Evolutionary conservation across 2,113 vertebrate species (phyloP).

Genomic region (Globicephala melas): DNA sequence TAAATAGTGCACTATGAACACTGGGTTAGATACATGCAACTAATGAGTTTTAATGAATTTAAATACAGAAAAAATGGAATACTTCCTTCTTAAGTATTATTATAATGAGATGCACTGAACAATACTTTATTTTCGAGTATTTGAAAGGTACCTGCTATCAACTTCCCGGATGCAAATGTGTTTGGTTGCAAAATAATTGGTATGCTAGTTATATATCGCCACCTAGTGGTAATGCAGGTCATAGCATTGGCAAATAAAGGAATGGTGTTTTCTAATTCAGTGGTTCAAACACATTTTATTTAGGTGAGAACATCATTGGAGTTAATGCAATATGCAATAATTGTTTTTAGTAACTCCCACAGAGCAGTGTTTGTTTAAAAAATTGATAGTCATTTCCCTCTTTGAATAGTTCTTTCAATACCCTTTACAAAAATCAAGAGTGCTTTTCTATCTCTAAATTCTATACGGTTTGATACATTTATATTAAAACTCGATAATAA

Average conservation of each 20-base stretch:
- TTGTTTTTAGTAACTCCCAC: neutral
- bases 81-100: neutral
- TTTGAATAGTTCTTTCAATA: conserved; percentile 3
- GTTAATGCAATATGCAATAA: neutral
- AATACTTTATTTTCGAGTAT: neutral
- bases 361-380: neutral
- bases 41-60: neutral
- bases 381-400: neutral
- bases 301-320: neutral
- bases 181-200: neutral
- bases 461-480: neutral
- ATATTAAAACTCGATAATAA: neutral
- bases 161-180: neutral
- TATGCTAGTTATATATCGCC: conserved; percentile 68
- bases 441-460: conserved; percentile 19
- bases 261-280: neutral
- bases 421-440: conserved; percentile 20
- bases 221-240: conserved; percentile 65
- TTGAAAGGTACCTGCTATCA: neutral
- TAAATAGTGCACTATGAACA: neutral
- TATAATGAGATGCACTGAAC: neutral
- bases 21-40: neutral
- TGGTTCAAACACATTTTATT: neutral
- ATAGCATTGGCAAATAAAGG: neutral
- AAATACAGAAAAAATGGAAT: neutral